These are phyloP conservation scores for Salticus scenicus DNA, from an alignment of 2,888 invertebrate species.

Conservation along the genomic window DNA sequence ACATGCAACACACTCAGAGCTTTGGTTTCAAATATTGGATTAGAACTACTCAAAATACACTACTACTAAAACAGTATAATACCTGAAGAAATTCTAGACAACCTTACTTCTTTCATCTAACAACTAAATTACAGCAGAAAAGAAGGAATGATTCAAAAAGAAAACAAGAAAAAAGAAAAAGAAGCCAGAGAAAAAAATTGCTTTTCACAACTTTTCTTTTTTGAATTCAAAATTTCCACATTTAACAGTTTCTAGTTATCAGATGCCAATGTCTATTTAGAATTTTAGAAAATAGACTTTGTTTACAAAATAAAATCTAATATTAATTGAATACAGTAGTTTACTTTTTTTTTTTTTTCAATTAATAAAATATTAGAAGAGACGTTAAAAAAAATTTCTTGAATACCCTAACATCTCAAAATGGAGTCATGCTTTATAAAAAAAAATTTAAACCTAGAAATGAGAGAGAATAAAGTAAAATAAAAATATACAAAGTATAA, in stretches of 20 bases:
- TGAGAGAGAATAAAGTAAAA: no score
- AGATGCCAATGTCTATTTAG: not conserved
- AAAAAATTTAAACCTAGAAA: no score
- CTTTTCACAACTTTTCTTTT: not conserved
- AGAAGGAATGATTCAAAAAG: conserved; percentile 53
- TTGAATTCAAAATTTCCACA: not conserved
- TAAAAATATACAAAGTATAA: no score
- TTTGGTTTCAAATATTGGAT: conserved; percentile 65
- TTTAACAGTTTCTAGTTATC: not conserved
- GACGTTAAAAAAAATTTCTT: no score
- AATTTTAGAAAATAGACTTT: no score
- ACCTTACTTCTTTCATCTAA: conserved; percentile 42
- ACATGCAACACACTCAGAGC: conserved; percentile 57
- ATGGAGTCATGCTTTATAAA: no score
- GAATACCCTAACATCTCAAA: no score
- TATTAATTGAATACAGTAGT: no score
- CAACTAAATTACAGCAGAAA: conserved; percentile 33
- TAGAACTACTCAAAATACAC: conserved; percentile 45
- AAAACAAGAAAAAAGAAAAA: not conserved
- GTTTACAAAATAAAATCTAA: no score
- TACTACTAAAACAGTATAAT: conserved; percentile 53
- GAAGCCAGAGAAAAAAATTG: not conserved
- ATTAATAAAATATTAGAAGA: no score
- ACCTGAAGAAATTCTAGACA: conserved; percentile 65
- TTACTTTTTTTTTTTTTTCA: no score